These are phyloP conservation scores for Drosophila repleta DNA, from an alignment of 1,140 invertebrate species.

Conservation along the genomic window DNA sequence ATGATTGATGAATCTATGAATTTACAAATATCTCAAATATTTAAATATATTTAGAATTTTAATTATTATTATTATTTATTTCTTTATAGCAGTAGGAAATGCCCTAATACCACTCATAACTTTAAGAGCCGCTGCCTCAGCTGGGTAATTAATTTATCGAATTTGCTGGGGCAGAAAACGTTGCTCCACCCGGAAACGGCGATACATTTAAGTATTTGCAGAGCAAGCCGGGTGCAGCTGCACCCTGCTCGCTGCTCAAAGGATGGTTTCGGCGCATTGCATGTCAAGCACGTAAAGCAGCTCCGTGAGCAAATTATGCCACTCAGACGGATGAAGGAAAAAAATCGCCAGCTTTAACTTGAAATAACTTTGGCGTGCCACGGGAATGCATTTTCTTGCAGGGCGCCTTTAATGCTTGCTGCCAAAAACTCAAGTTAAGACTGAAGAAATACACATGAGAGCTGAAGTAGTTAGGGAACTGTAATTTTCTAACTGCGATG, in stretches of 20 bases:
- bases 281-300: conserved; percentile 14
- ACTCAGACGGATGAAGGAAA: neutral
- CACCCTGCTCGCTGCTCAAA: conserved; percentile 4
- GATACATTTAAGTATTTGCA: conserved; percentile 16
- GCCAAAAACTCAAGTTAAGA: neutral
- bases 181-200: conserved; percentile 10
- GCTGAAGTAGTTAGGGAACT: neutral
- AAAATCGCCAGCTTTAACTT: neutral
- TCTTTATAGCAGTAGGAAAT: neutral
- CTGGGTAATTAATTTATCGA: conserved; percentile 26
- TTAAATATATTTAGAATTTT: too few relatives aligned
- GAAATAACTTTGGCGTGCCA: neutral
- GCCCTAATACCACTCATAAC: neutral
- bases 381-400: neutral
- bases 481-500: neutral
- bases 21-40: too few relatives aligned
- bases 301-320: conserved; percentile 2
- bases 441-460: neutral
- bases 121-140: neutral
- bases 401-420: neutral
- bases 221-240: neutral
- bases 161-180: conserved; percentile 16
- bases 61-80: too few relatives aligned
- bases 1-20: too few relatives aligned
- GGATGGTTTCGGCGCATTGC: neutral